Evolutionary conservation across 2,113 vertebrate species (phyloP).

Genomic region (Grammomys dolichurus): DNA sequence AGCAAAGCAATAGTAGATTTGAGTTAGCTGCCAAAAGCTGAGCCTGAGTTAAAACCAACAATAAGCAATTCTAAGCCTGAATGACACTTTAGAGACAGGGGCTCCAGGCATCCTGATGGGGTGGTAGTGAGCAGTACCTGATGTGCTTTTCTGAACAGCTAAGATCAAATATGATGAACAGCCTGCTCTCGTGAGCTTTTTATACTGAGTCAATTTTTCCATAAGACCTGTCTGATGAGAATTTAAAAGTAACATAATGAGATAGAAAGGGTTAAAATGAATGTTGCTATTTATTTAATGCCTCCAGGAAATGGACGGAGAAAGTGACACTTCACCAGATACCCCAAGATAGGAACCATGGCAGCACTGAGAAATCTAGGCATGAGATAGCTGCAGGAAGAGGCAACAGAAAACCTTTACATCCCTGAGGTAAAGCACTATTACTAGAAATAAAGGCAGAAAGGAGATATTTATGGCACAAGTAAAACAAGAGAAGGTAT

Average conservation of each 20-base stretch:
- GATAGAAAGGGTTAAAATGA: background rate
- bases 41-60: background rate
- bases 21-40: background rate
- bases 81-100: background rate
- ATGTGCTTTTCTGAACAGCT: rapidly evolving
- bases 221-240: background rate
- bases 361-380: background rate
- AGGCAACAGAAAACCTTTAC: background rate
- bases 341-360: background rate
- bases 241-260: background rate
- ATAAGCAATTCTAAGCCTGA: no score
- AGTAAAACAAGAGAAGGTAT: rapidly evolving
- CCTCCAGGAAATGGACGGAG: background rate
- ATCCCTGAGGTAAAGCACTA: background rate
- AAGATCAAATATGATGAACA: background rate
- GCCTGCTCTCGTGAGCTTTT: background rate
- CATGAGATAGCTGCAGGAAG: background rate
- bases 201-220: background rate
- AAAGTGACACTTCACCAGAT: background rate
- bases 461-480: no score
- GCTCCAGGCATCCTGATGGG: no score
- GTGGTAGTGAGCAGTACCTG: rapidly evolving
- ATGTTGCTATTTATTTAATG: background rate
- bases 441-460: background rate
- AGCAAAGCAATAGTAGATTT: background rate